Conservation (phyloP, 2,797 vertebrate species). For the Diceros bicornis region DNA sequence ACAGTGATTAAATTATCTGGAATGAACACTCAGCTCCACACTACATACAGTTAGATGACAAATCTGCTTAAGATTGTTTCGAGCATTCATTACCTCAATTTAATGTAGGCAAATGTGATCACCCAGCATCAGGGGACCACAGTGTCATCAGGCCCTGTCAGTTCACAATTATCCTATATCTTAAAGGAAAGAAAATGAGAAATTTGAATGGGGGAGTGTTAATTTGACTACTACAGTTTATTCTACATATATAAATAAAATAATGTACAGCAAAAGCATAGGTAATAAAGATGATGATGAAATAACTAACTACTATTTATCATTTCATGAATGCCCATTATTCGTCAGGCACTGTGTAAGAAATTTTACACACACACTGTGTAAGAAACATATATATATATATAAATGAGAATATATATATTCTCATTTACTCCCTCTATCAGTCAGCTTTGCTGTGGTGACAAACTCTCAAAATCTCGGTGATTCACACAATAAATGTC, state of each 20-base stretch:
- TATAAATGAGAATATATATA: no score
- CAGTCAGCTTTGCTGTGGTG: not conserved
- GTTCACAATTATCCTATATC: conserved; percentile 29
- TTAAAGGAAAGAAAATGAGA: not conserved
- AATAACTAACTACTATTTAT: conserved; percentile 30
- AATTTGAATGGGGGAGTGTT: not conserved
- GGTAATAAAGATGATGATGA: conserved; percentile 14
- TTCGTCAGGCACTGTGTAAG: not conserved
- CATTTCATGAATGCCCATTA: not conserved
- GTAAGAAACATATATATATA: not conserved
- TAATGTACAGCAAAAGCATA: conserved; percentile 5
- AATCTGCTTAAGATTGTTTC: not conserved
- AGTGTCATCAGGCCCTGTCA: not conserved
- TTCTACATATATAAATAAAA: conserved; percentile 63
- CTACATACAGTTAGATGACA: conserved; percentile 4
- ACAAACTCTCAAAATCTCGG: conserved; percentile 2
- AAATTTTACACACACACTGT: not conserved
- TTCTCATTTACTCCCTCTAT: not conserved
- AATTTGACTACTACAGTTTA: conserved; percentile 1
- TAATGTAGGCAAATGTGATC: conserved; percentile 43
- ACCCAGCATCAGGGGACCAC: not conserved
- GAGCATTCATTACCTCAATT: conserved; percentile 20
- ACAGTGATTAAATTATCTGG: conserved; percentile 56
- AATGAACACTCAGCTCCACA: conserved; percentile 47
- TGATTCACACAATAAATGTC: not conserved